Base-by-base conservation (phyloP, 2,113 vertebrate genomes). In the Vidua macroura region DNA sequence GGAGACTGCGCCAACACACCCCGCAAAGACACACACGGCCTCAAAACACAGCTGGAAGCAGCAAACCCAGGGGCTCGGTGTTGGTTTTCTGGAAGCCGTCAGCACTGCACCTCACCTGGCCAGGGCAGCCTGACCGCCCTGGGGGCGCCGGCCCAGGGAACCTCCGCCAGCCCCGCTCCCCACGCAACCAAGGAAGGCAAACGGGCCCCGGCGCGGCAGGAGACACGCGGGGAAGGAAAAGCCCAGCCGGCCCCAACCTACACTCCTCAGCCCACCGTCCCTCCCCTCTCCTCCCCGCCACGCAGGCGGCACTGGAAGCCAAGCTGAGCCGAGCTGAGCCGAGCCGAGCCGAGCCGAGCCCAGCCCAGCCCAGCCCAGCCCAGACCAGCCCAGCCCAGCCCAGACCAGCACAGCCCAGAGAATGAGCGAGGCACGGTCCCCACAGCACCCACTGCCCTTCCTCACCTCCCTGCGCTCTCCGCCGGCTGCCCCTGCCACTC, bases 1-100 rank as follows among this genome's bases (percentile, higher is more conserved):
- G 4, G 5, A 52, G 10, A 23, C 8, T 3, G 15, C 3, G 16
- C 21, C 7, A 55, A 33, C 46, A 8, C n/a, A 28, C 15, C 18
- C 6, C 15, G 1, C 76, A 37, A 13, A 48, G 31, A 25, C 22
- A 41, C 7, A 21, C 24, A 11, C 39, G 7, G 20, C 25, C 63
- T 11, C 53, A 17, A 23, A 70, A 31, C 49, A 15, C 23, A 13
- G 4, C 10, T 5, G 51, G 28, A 35, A 59, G 6, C 1, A 23
- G n/a, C 25, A 56, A 51, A 53, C 10, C 19, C 9, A 5, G 4
- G n/a, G 9, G 14, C 6, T 8, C 15, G 12, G 10, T 9, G 31
- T 0, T 7, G 15, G 14, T 16, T 44, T 82, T 14, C 4, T 3
- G 28, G 25, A 16, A 72, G 27, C 44, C 9, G 4, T 1, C 56